A percentile compares a stretch with the other conserved stretches of the same genome.
Conservation (phyloP, 2,113 vertebrate genomes). For the Oenanthe melanoleuca region DNA sequence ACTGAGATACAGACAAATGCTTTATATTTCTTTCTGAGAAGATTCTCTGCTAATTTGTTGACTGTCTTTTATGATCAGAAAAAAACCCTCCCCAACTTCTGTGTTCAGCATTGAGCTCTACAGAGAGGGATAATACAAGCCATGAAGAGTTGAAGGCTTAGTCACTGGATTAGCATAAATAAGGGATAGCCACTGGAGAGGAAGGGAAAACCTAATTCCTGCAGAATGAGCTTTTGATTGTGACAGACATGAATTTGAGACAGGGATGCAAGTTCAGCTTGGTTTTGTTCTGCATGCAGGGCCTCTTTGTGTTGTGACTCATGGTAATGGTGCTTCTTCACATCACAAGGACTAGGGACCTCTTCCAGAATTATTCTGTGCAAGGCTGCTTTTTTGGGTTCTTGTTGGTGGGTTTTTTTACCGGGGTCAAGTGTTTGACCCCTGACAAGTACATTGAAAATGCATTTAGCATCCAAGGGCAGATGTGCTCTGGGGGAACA, state of each 20-base stretch:
- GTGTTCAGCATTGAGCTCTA: background rate
- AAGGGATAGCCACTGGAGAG: background rate
- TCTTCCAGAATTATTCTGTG: background rate
- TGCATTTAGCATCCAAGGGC: background rate
- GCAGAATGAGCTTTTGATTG: background rate
- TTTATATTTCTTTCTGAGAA: background rate
- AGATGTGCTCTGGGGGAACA: background rate
- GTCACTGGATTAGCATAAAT: conserved; percentile 5
- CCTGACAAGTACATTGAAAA: background rate
- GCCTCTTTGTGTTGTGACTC: background rate
- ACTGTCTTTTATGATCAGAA: background rate
- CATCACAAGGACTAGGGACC: background rate
- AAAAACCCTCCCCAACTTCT: background rate
- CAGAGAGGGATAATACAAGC: background rate
- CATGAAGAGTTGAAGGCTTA: background rate
- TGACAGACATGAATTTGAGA: background rate
- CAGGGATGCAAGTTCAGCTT: background rate
- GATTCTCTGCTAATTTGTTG: conserved; percentile 7
- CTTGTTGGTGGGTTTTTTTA: background rate
- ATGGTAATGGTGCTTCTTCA: background rate
- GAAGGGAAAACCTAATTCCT: background rate
- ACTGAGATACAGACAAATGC: background rate
- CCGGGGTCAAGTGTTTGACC: background rate
- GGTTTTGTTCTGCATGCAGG: background rate
- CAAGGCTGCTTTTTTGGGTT: background rate